phyloP scores from a whole-genome alignment of 1,140 invertebrate species.

The Tetramorium alpestre region DNA sequence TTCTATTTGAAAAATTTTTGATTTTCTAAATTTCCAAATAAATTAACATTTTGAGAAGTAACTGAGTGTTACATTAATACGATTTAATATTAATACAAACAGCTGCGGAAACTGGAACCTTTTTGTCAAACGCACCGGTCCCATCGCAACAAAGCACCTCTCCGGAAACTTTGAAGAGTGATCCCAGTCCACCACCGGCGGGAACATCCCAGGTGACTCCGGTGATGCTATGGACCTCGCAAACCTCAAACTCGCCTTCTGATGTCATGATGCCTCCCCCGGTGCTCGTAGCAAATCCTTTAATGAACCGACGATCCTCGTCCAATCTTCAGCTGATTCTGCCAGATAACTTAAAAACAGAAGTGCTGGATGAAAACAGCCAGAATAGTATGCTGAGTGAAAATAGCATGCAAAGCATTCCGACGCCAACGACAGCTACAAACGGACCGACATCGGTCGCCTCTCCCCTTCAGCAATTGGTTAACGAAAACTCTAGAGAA shows the following conservation, averaged over 20 bases:
- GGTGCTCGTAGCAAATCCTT: slow-evolving; percentile 78
- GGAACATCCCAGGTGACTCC: slow-evolving; percentile 74
- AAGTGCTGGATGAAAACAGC: slow-evolving; percentile 90
- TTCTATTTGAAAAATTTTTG: not conserved
- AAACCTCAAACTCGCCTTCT: slow-evolving; percentile 61
- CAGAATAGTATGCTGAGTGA: slow-evolving; percentile 87
- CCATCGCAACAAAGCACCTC: slow-evolving; percentile 58
- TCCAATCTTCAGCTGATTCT: slow-evolving; percentile 83
- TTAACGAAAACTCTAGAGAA: slow-evolving; percentile 80
- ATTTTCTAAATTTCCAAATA: not conserved
- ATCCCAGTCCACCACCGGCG: slow-evolving; percentile 80
- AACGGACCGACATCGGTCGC: slow-evolving; percentile 66
- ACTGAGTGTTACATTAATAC: not conserved
- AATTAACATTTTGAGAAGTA: not conserved
- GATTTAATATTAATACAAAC: slow-evolving; percentile 67
- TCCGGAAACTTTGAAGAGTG: slow-evolving; percentile 79
- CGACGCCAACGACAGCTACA: slow-evolving; percentile 67
- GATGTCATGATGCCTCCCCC: slow-evolving; percentile 85
- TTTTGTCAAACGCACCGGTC: slow-evolving; percentile 76
- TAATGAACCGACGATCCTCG: slow-evolving; percentile 79
- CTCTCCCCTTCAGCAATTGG: slow-evolving; percentile 81
- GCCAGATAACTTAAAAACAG: slow-evolving; percentile 88
- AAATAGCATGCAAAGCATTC: slow-evolving; percentile 83
- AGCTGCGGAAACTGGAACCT: slow-evolving; percentile 73
- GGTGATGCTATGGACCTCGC: slow-evolving; percentile 82